Evolutionary conservation across 2,797 vertebrate species (phyloP).

Genomic region (Gymnothorax reevesii): DNA sequence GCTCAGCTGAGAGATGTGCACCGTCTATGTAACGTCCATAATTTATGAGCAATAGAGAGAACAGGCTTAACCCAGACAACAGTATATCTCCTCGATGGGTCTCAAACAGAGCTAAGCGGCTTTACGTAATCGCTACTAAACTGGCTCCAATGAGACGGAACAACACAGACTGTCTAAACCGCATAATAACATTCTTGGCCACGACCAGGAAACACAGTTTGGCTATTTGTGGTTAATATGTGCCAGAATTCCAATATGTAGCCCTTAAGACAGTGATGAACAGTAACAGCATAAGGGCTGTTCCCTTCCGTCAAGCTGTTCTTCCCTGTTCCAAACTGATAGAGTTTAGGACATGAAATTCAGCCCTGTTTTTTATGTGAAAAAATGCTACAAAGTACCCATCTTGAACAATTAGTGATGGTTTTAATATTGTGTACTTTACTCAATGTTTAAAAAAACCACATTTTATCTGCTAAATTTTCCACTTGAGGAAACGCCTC

Average conservation of each 20-base stretch:
- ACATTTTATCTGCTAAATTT: too few relatives aligned
- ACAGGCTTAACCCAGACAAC: not conserved
- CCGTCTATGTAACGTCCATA: not conserved
- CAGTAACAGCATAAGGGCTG: not conserved
- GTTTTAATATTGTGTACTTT: too few relatives aligned
- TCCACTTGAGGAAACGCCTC: too few relatives aligned
- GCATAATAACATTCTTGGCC: not conserved
- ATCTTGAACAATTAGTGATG: too few relatives aligned
- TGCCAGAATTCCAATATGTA: not conserved
- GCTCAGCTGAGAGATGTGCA: not conserved
- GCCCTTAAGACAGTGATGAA: not conserved
- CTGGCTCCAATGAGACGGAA: not conserved
- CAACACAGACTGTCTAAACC: not conserved
- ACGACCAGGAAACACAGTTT: not conserved
- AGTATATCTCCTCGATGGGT: not conserved
- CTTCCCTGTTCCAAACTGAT: too few relatives aligned
- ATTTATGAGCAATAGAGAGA: not conserved
- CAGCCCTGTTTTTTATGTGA: too few relatives aligned
- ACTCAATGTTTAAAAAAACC: too few relatives aligned
- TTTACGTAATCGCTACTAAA: not conserved
- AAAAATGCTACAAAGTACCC: too few relatives aligned
- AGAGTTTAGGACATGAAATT: too few relatives aligned
- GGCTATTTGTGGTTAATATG: not conserved
- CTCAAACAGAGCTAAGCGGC: not conserved
- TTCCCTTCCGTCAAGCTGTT: too few relatives aligned